phyloP scores from a whole-genome alignment of 2,888 invertebrate genomes.

The Andrena bicolor region DNA sequence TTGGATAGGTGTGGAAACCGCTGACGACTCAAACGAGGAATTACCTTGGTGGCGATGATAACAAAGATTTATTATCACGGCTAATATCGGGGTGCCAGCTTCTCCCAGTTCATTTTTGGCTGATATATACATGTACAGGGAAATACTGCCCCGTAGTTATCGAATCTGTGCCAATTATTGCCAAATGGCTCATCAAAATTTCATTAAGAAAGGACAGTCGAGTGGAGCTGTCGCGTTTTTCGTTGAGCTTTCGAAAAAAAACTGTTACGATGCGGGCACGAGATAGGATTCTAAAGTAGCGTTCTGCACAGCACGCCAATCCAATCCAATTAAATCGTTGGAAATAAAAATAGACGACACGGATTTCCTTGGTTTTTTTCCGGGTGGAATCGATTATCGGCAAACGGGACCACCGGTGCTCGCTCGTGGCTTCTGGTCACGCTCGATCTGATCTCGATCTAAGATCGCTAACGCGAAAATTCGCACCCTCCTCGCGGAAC shows the following conservation, averaged over 20 bases:
- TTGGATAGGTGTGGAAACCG: slow-evolving; percentile 37
- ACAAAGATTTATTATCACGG: slow-evolving; percentile 24
- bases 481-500: background rate
- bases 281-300: slow-evolving; percentile 12
- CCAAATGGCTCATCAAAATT: background rate
- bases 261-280: background rate
- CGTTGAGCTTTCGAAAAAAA: background rate
- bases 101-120: too few species aligned
- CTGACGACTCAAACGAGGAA: slow-evolving; percentile 3
- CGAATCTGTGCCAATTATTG: too few species aligned
- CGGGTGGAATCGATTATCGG: slow-evolving; percentile 46
- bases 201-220: background rate
- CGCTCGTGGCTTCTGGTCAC: background rate
- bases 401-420: slow-evolving; percentile 15
- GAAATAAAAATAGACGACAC: slow-evolving; percentile 50
- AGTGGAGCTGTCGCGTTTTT: background rate
- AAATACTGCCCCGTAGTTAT: too few species aligned
- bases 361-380: slow-evolving; percentile 13
- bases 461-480: background rate
- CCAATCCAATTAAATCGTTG: slow-evolving; percentile 37
- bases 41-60: background rate
- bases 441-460: slow-evolving; percentile 12
- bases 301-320: background rate
- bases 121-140: too few species aligned
- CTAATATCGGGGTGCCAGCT: slow-evolving; percentile 1